Evolutionary conservation across 37 sponge, comb jelly and placozoan species (phyloP).

Genomic region (Halichondria panicea): DNA sequence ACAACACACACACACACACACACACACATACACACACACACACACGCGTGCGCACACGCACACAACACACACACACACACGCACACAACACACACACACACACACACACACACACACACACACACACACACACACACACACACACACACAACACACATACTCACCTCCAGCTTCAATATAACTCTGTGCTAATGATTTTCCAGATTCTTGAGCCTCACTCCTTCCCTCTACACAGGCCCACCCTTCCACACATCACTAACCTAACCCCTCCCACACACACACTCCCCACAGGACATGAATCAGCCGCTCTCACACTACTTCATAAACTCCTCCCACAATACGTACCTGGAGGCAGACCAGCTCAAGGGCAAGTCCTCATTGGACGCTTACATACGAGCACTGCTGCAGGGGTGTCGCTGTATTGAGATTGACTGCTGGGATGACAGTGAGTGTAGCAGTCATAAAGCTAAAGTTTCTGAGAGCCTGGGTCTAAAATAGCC

Average conservation of each 20-base stretch:
- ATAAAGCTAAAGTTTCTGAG: neutral
- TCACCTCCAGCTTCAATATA: neutral
- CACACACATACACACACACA: too few relatives aligned
- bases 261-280: neutral
- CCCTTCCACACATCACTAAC: neutral
- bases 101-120: neutral
- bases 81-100: too few relatives aligned
- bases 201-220: conserved; percentile 2
- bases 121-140: conserved; percentile 8
- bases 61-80: too few relatives aligned
- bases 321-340: conserved; percentile 95
- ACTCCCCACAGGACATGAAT: conserved; percentile 68
- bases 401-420: conserved; percentile 83
- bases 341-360: conserved; percentile 89
- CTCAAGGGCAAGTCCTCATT: conserved; percentile 73
- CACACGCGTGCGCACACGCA: too few relatives aligned
- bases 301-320: conserved; percentile 94
- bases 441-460: conserved; percentile 20
- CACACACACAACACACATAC: too few relatives aligned
- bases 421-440: conserved; percentile 87
- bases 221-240: neutral
- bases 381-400: conserved; percentile 85
- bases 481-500: too few relatives aligned
- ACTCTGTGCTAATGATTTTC: neutral
- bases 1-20: too few relatives aligned